Percentiles rank a stretch among this genome's conserved stretches.
Conservation (phyloP, 2,797 vertebrate species). For the Trachurus trachurus region DNA sequence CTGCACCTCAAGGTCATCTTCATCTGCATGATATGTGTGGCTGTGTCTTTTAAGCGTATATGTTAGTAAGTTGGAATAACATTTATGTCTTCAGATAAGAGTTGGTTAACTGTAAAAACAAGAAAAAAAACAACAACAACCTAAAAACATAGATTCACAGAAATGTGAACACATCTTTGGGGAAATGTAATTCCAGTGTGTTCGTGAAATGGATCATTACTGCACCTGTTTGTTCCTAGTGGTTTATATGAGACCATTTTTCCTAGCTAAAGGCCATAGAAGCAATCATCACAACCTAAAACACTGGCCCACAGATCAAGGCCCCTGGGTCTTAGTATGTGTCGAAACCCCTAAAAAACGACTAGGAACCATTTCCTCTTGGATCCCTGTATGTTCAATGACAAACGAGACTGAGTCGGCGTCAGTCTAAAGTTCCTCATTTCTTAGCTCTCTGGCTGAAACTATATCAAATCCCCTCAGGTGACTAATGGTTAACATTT, state of each 20-base stretch:
- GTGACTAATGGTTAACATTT: conserved; percentile 9
- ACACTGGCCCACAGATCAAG: conserved; percentile 3
- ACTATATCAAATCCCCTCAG: conserved; percentile 6
- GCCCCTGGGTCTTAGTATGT: conserved; percentile 1
- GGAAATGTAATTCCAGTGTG: no score
- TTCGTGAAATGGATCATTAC: no score
- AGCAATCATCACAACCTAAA: conserved; percentile 5
- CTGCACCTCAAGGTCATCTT: no score
- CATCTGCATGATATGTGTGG: no score
- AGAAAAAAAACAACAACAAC: no score
- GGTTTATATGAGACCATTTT: background rate
- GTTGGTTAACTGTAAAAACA: no score
- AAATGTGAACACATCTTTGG: no score
- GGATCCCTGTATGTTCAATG: background rate
- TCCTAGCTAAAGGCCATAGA: background rate
- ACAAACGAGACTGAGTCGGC: no score
- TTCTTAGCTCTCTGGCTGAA: background rate
- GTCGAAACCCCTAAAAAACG: conserved; percentile 12
- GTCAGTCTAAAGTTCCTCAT: background rate
- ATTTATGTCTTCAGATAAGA: no score
- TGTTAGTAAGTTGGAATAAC: no score
- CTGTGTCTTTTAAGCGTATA: no score
- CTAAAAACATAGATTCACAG: no score
- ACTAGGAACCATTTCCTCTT: conserved; percentile 1
- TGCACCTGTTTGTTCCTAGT: background rate